phyloP scores from a whole-genome alignment of 2,113 vertebrate species.

The Toxostoma redivivum region DNA sequence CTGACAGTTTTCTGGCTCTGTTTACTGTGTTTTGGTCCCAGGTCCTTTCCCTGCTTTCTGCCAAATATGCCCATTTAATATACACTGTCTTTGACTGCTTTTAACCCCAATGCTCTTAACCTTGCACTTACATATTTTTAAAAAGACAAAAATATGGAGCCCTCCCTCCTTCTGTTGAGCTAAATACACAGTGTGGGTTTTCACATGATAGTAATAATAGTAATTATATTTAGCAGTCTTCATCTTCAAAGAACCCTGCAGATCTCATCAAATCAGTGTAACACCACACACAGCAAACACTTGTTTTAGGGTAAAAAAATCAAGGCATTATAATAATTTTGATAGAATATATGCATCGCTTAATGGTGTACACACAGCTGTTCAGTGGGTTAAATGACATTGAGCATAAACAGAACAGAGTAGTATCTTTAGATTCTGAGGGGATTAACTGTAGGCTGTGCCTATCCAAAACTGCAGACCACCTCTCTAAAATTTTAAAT shows the following conservation, averaged over 20 bases:
- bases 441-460: not conserved
- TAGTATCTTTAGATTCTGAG: not conserved
- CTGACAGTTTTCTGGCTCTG: constrained; percentile 11
- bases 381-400: not conserved
- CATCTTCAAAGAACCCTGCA: not conserved
- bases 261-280: not conserved
- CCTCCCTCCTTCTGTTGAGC: not conserved
- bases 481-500: not conserved
- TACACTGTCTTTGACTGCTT: not conserved
- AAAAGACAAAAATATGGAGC: not conserved
- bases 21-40: not conserved
- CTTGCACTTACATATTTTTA: not conserved
- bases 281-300: not conserved
- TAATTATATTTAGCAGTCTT: not conserved
- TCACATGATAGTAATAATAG: not conserved
- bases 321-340: not conserved
- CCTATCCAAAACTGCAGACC: not conserved
- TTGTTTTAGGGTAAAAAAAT: not conserved
- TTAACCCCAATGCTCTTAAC: not conserved
- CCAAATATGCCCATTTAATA: not conserved
- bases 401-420: not conserved
- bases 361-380: not conserved
- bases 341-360: not conserved
- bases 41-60: not conserved
- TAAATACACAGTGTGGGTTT: not conserved